These are phyloP conservation scores for Corapipo altera DNA, from an alignment of 2,113 vertebrate species.

Conservation along the genomic window DNA sequence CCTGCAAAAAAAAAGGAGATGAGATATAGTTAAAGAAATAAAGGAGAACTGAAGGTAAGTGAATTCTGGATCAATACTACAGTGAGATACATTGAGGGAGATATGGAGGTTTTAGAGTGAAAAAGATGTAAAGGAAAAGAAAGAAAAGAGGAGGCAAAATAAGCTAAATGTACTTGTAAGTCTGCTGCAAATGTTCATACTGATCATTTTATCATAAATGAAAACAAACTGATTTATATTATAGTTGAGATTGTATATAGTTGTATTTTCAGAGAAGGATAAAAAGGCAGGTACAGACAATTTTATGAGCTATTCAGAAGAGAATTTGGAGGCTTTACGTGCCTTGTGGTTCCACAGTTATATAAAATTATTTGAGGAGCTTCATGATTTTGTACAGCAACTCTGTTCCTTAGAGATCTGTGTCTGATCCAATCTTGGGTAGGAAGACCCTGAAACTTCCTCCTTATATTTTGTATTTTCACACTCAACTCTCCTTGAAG, in stretches of 20 bases:
- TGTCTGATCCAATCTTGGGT: neutral
- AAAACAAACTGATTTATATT: neutral
- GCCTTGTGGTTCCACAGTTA: neutral
- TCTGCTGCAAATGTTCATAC: neutral
- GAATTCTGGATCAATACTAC: neutral
- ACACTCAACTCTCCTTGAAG: neutral
- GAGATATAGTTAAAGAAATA: neutral
- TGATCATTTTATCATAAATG: neutral
- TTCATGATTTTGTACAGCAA: neutral
- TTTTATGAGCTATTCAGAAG: neutral
- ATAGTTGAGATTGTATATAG: no score
- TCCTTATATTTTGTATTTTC: neutral
- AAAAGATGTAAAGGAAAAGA: neutral
- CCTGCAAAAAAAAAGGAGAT: neutral
- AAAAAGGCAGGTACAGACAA: neutral
- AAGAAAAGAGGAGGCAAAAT: neutral
- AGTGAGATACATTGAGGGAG: neutral
- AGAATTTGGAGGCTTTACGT: neutral
- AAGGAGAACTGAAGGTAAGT: neutral
- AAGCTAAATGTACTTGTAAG: neutral
- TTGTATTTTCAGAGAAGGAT: neutral
- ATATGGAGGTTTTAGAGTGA: neutral
- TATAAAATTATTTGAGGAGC: neutral
- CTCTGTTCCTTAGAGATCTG: neutral
- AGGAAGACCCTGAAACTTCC: neutral